Conservation (phyloP, 2,797 vertebrate species). For the Scolopax rusticola region DNA sequence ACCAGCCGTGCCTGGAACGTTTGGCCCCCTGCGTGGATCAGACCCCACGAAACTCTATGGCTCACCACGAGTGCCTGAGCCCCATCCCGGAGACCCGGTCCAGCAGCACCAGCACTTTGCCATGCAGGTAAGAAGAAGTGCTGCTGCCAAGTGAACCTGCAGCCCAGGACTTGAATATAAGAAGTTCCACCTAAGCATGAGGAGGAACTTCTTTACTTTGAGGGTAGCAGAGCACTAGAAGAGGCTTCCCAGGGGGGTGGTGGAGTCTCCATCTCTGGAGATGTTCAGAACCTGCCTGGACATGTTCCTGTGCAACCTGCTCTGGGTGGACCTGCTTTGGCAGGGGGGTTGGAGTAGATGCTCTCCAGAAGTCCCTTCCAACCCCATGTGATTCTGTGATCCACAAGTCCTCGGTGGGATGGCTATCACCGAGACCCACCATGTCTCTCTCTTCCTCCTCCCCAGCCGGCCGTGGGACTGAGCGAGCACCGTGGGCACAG, state of each 20-base stretch:
- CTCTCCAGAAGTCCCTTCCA: too few relatives aligned
- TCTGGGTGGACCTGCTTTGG: too few relatives aligned
- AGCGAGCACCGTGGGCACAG: conserved; percentile 83
- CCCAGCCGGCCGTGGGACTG: conserved; percentile 83
- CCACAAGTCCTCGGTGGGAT: accelerated
- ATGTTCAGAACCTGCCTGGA: too few relatives aligned
- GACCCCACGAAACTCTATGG: conserved; percentile 84
- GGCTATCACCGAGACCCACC: not conserved
- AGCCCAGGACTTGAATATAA: too few relatives aligned
- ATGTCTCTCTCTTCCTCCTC: not conserved
- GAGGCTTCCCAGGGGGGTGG: too few relatives aligned
- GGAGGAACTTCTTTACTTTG: too few relatives aligned
- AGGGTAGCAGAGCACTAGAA: too few relatives aligned
- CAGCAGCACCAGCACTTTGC: conserved; percentile 84
- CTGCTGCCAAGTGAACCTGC: not conserved
- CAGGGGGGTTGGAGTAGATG: too few relatives aligned
- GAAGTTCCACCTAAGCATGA: too few relatives aligned
- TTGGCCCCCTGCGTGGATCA: conserved; percentile 83
- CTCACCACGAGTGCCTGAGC: conserved; percentile 82
- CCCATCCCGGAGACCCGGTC: conserved; percentile 82
- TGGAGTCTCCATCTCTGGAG: too few relatives aligned
- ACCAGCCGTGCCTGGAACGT: conserved; percentile 81
- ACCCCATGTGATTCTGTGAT: not conserved
- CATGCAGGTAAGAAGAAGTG: conserved; percentile 85
- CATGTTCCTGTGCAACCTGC: too few relatives aligned